Conservation (phyloP, 2,797 vertebrate genomes). For the Odontamblyopus rebecca region DNA sequence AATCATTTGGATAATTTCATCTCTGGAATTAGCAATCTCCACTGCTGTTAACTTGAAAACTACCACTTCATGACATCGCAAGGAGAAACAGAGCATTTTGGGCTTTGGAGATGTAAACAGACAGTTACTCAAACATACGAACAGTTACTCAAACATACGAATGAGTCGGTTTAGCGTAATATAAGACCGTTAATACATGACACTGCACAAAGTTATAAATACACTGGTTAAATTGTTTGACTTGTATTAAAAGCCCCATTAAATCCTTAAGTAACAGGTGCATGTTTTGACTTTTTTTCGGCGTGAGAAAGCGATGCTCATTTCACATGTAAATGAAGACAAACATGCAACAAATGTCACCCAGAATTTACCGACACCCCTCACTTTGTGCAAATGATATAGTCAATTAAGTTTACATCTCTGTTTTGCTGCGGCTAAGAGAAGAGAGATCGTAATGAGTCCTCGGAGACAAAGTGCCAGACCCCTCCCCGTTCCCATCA, state of each 20-base stretch:
- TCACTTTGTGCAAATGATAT: conserved; percentile 48
- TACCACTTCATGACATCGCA: no score
- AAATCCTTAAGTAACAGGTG: conserved; percentile 7
- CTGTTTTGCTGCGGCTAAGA: conserved; percentile 82
- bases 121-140: no score
- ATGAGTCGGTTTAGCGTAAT: no score
- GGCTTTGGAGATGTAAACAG: no score
- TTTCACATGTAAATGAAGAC: conserved; percentile 11
- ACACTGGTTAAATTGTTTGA: neutral
- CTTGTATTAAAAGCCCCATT: neutral
- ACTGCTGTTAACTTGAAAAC: no score
- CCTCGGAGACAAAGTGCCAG: conserved; percentile 82
- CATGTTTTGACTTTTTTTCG: neutral
- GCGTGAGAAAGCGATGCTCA: neutral
- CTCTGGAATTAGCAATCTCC: no score
- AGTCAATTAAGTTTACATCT: conserved; percentile 91
- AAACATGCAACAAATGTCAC: conserved; percentile 6
- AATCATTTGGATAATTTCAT: no score
- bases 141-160: no score
- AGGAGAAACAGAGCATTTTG: no score
- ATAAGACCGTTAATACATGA: neutral
- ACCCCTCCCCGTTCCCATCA: conserved; percentile 79
- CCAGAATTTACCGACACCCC: conserved; percentile 24
- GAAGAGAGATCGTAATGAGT: conserved; percentile 71
- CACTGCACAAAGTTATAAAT: neutral